These are phyloP conservation scores for Grapholita molesta DNA, from an alignment of 1,140 invertebrate genomes.

Conservation along the genomic window DNA sequence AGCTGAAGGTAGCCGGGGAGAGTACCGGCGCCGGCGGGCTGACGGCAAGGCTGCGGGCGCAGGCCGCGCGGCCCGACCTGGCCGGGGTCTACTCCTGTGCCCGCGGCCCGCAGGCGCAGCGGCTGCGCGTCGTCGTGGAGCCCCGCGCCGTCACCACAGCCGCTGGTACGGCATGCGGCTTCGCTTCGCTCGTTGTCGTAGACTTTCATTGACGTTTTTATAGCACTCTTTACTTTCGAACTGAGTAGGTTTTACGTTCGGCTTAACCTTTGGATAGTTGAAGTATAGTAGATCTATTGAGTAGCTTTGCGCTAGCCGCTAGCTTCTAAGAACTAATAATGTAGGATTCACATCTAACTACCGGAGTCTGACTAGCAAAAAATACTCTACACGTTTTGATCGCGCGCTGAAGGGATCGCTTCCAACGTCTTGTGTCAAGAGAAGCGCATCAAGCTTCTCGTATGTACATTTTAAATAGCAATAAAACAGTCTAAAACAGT, in stretches of 20 bases:
- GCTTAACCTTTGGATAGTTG: too few species aligned
- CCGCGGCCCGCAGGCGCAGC: constrained; percentile 79
- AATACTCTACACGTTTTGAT: too few species aligned
- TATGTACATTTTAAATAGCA: too few species aligned
- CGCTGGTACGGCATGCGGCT: background rate
- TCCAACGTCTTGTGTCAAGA: too few species aligned
- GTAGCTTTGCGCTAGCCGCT: too few species aligned
- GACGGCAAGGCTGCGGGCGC: constrained; percentile 34
- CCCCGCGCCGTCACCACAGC: constrained; percentile 89
- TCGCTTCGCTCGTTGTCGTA: background rate
- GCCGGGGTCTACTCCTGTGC: constrained; percentile 46
- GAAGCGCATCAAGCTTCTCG: too few species aligned
- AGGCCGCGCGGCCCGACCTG: constrained; percentile 31
- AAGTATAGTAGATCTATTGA: too few species aligned
- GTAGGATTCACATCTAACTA: too few species aligned
- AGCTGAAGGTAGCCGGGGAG: constrained; percentile 38
- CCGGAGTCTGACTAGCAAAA: too few species aligned
- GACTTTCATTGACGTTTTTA: background rate
- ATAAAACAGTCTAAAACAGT: too few species aligned
- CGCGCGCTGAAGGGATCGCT: too few species aligned
- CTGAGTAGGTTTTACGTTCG: background rate
- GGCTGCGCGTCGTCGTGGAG: constrained; percentile 86
- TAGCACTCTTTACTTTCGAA: background rate
- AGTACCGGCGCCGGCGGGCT: constrained; percentile 27
- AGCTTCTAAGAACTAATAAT: too few species aligned